phyloP scores from a whole-genome alignment of 2,797 vertebrate genomes.

The Geotrypetes seraphini region DNA sequence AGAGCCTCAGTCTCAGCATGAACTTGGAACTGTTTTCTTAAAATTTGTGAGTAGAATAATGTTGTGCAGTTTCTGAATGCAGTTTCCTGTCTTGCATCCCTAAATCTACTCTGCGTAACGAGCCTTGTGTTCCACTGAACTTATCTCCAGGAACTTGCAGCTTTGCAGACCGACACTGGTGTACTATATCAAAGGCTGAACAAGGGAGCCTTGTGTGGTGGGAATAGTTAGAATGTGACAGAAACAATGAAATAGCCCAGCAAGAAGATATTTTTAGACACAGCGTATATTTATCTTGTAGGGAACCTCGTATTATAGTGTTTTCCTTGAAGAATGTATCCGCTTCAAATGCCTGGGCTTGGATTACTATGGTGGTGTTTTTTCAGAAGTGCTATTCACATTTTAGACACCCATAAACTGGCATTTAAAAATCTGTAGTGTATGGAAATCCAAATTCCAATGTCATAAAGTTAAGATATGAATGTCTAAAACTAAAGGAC shows the following conservation, averaged over 20 bases:
- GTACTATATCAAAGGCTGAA: background rate
- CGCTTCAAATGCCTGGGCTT: too few species aligned
- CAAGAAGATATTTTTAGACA: slow-evolving; percentile 3
- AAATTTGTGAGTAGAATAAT: slow-evolving; percentile 79
- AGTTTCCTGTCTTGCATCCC: slow-evolving; percentile 44
- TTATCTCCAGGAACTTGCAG: fast-evolving
- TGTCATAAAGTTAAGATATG: too few species aligned
- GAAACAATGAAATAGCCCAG: slow-evolving; percentile 12
- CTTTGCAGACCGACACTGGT: slow-evolving; percentile 16
- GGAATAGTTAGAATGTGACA: slow-evolving; percentile 42
- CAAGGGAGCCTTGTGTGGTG: slow-evolving; percentile 46
- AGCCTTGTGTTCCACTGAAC: background rate
- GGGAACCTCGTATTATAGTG: too few species aligned
- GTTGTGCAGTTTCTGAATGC: slow-evolving; percentile 33
- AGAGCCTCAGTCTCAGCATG: slow-evolving; percentile 84
- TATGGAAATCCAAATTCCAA: too few species aligned
- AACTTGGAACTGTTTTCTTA: slow-evolving; percentile 87
- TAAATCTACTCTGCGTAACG: slow-evolving; percentile 3
- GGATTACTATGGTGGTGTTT: too few species aligned
- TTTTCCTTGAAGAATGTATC: too few species aligned
- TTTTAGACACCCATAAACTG: too few species aligned
- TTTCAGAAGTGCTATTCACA: too few species aligned
- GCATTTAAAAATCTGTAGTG: too few species aligned
- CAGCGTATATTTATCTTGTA: too few species aligned
- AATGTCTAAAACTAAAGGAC: too few species aligned